Conservation (phyloP, 2,888 invertebrate species). For the Mythimna impura region DNA sequence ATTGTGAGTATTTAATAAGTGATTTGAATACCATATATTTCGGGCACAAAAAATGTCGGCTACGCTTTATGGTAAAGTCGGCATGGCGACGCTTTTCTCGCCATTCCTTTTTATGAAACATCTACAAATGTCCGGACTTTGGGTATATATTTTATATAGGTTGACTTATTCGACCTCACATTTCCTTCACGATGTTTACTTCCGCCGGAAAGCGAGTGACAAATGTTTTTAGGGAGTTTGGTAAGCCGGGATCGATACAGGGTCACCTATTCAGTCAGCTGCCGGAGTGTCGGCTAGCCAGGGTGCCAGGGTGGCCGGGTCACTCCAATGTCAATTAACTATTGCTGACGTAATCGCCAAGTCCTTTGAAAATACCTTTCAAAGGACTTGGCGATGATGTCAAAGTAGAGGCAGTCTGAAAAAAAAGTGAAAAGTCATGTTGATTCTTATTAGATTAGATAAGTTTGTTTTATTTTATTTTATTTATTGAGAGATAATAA, state of each 20-base stretch:
- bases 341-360: constrained; percentile 43
- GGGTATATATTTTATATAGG: constrained; percentile 57
- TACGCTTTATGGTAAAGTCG: constrained; percentile 44
- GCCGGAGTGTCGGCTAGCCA: constrained; percentile 8
- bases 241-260: constrained; percentile 61
- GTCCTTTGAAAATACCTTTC: constrained; percentile 23
- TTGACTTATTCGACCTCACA: constrained; percentile 65
- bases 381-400: too few species aligned
- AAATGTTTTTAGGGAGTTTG: constrained; percentile 66
- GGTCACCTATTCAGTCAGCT: constrained; percentile 57
- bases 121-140: constrained; percentile 57
- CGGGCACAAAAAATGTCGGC: constrained; percentile 34
- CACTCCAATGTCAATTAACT: constrained; percentile 47
- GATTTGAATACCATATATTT: constrained; percentile 26
- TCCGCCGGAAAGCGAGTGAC: constrained; percentile 65
- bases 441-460: neutral
- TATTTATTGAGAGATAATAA: too few species aligned
- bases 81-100: constrained; percentile 40
- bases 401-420: neutral
- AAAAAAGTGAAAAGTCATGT: neutral
- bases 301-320: constrained; percentile 42
- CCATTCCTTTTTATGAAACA: constrained; percentile 55
- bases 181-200: constrained; percentile 65
- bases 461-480: too few species aligned
- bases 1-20: constrained; percentile 15